Evolutionary conservation across 1,140 invertebrate species (phyloP).

Genomic region (Micrasema minimum): DNA sequence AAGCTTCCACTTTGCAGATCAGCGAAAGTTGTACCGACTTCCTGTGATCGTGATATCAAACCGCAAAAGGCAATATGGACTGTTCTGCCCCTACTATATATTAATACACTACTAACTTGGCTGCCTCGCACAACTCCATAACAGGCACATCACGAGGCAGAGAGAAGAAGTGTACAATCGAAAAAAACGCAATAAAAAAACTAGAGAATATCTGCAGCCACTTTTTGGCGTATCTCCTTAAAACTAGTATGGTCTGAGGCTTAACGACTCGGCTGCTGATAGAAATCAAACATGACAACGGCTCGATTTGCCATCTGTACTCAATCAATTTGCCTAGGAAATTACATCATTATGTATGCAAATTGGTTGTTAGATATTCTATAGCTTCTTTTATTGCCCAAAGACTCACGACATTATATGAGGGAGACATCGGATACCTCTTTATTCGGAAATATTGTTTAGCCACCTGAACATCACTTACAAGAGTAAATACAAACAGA

Average conservation of each 20-base stretch:
- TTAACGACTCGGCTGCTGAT: conserved; percentile 2
- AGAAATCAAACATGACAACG: conserved; percentile 29
- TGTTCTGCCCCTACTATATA: too few species aligned
- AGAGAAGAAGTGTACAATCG: neutral
- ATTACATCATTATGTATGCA: conserved; percentile 20
- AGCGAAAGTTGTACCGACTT: conserved; percentile 31
- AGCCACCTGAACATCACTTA: too few species aligned
- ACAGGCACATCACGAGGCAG: neutral
- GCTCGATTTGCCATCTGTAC: conserved; percentile 26
- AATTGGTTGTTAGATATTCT: conserved; percentile 9
- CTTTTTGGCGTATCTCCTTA: conserved; percentile 7
- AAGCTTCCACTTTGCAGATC: conserved; percentile 17
- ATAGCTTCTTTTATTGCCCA: too few species aligned
- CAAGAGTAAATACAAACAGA: too few species aligned
- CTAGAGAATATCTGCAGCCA: neutral
- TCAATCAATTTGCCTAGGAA: conserved; percentile 14
- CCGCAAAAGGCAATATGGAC: conserved; percentile 18
- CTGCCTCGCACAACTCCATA: too few species aligned
- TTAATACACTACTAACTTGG: too few species aligned
- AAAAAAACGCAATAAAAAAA: neutral
- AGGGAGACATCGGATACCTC: too few species aligned
- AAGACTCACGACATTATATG: too few species aligned
- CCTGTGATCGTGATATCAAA: conserved; percentile 9
- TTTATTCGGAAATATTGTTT: too few species aligned
- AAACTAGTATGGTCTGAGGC: conserved; percentile 19